phyloP scores from a whole-genome alignment of 2,888 invertebrate species.

The Stenodera caucasica region DNA sequence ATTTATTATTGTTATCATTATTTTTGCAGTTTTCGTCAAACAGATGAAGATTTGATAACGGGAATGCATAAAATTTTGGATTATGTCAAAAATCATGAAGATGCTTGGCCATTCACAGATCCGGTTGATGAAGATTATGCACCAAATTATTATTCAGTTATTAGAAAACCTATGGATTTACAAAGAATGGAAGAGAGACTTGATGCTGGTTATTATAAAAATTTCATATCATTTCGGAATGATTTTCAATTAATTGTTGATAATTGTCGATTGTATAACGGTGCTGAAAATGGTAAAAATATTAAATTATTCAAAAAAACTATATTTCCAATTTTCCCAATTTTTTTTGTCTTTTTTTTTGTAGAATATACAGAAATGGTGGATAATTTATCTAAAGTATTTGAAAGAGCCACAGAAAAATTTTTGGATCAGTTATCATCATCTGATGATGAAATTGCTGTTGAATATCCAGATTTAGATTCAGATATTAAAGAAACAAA shows the following conservation, averaged over 20 bases:
- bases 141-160: constrained; percentile 78
- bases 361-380: constrained; percentile 89
- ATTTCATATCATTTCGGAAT: constrained; percentile 77
- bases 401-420: constrained; percentile 78
- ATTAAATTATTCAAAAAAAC: too few species aligned
- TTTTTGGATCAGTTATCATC: constrained; percentile 80
- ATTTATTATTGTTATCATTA: constrained; percentile 7
- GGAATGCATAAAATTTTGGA: constrained; percentile 92
- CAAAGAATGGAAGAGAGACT: constrained; percentile 85
- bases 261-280: constrained; percentile 91
- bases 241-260: constrained; percentile 92
- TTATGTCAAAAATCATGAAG: constrained; percentile 82
- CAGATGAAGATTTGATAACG: constrained; percentile 82
- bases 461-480: constrained; percentile 63
- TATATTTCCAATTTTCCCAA: too few species aligned
- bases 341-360: constrained; percentile 39
- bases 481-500: constrained; percentile 43
- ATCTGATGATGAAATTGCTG: constrained; percentile 76
- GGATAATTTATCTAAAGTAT: constrained; percentile 77
- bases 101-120: constrained; percentile 94
- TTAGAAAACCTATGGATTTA: constrained; percentile 83
- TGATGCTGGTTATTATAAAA: constrained; percentile 78
- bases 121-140: constrained; percentile 93
- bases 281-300: constrained; percentile 81
- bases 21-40: constrained; percentile 70